Conservation (phyloP, 2,113 vertebrate genomes). For the Ceyx cyanopectus region DNA sequence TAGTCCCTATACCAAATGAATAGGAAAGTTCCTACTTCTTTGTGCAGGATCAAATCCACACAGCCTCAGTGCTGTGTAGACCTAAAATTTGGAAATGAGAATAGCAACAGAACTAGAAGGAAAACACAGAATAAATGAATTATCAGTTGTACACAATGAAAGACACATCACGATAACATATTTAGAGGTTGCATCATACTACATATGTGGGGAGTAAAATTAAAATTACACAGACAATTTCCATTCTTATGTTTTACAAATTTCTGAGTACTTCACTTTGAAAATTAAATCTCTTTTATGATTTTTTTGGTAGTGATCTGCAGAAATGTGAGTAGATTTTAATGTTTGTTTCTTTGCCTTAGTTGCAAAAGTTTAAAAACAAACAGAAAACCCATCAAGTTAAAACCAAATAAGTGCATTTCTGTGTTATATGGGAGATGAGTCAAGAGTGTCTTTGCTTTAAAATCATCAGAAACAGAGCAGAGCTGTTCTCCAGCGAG, state of each 20-base stretch:
- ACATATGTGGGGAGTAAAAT: neutral
- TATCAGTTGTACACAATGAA: neutral
- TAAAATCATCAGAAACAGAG: neutral
- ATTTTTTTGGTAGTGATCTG: neutral
- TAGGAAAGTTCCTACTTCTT: neutral
- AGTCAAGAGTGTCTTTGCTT: neutral
- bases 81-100: neutral
- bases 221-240: conserved; percentile 2
- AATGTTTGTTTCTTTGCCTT: neutral
- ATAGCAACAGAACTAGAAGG: neutral
- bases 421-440: neutral
- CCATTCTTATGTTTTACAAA: neutral
- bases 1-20: neutral
- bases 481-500: neutral
- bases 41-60: neutral
- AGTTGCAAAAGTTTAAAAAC: neutral
- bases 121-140: neutral
- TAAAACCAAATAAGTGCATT: neutral
- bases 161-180: neutral
- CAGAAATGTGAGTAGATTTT: neutral
- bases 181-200: neutral
- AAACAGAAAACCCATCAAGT: neutral
- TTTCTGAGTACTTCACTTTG: neutral
- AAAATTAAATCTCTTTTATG: neutral
- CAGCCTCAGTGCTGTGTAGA: neutral